A percentile compares a stretch with the other conserved stretches of the same genome.
Conservation (phyloP, 2,797 vertebrate species). For the Diplodus puntazzo region DNA sequence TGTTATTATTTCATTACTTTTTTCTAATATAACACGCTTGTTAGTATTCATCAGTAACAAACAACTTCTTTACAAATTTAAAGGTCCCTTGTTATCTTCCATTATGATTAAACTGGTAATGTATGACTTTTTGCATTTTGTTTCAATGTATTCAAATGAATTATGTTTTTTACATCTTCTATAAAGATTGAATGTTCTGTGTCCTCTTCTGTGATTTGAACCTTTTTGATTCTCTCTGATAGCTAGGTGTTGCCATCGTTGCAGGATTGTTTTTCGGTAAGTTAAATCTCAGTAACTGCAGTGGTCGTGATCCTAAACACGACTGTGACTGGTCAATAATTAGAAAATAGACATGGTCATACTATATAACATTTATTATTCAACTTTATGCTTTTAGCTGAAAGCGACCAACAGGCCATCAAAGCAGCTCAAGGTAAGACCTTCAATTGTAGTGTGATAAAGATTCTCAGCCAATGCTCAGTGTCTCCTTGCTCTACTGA, state of each 20-base stretch:
- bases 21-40: too few species aligned
- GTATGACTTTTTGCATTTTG: neutral
- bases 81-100: neutral
- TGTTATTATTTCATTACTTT: too few species aligned
- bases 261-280: conserved; percentile 51
- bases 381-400: conserved; percentile 4
- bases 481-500: too few species aligned
- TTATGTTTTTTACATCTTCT: neutral
- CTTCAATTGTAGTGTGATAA: neutral
- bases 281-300: conserved; percentile 9
- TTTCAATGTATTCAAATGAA: neutral
- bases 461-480: neutral
- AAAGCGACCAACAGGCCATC: neutral
- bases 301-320: neutral
- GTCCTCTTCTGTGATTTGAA: conserved; percentile 2
- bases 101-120: conserved; percentile 59
- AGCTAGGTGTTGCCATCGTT: conserved; percentile 46
- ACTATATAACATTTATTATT: neutral
- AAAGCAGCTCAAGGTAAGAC: neutral
- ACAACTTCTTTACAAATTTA: neutral
- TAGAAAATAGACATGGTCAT: neutral
- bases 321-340: neutral
- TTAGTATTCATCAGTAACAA: neutral
- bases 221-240: neutral
- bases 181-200: neutral